These are phyloP conservation scores for Accipiter cooperii DNA, from an alignment of 2,113 vertebrate species.

Conservation along the genomic window DNA sequence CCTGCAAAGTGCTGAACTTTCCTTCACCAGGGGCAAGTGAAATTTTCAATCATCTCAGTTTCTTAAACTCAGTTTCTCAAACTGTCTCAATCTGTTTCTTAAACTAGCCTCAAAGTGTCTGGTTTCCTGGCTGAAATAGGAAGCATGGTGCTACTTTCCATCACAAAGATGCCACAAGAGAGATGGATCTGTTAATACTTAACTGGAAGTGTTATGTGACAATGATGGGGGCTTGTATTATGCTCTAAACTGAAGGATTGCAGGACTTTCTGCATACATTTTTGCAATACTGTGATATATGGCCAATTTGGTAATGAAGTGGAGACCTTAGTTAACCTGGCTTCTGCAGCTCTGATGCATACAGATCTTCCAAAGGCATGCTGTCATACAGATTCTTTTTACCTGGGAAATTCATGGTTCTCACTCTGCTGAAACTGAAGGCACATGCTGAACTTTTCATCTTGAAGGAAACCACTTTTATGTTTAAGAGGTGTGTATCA, in stretches of 20 bases:
- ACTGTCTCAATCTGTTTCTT: background rate
- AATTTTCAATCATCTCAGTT: background rate
- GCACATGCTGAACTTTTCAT: background rate
- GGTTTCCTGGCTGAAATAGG: background rate
- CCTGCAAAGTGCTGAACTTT: background rate
- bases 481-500: background rate
- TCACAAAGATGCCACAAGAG: background rate
- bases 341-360: background rate
- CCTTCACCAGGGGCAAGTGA: background rate
- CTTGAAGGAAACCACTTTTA: background rate
- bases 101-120: background rate
- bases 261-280: background rate
- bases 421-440: background rate
- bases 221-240: background rate
- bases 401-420: background rate
- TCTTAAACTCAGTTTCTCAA: background rate
- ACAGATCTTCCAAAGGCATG: rapidly evolving
- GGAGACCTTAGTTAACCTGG: background rate
- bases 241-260: background rate
- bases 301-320: background rate
- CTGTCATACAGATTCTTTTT: background rate
- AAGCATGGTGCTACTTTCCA: background rate
- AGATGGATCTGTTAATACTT: background rate
- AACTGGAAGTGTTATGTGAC: background rate
- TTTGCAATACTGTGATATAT: background rate